Percentiles rank a stretch among this genome's conserved stretches.
Evolutionary conservation across 2,113 vertebrate species (phyloP).

Genomic region (Rhinolophus sinicus): DNA sequence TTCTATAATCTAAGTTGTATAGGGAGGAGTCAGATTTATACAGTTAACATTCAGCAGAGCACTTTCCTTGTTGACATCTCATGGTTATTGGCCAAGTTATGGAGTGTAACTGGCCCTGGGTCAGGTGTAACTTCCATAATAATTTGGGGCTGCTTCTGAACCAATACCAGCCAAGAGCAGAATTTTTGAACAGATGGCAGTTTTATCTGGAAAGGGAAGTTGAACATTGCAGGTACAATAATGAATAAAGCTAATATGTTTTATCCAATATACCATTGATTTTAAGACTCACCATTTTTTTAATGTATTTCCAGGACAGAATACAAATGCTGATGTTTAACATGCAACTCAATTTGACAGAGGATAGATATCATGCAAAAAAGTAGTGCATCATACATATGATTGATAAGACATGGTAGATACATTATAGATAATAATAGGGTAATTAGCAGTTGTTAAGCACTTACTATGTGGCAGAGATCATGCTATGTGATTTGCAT

Average conservation of each 20-base stretch:
- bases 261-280: neutral
- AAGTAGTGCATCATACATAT: neutral
- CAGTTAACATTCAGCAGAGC: neutral
- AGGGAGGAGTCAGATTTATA: neutral
- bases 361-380: neutral
- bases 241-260: neutral
- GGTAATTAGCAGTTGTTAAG: neutral
- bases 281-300: neutral
- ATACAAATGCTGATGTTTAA: conserved; percentile 21
- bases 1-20: neutral
- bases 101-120: neutral
- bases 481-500: neutral
- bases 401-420: neutral
- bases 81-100: neutral
- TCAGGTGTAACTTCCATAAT: neutral
- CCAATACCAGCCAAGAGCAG: neutral
- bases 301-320: neutral
- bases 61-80: neutral
- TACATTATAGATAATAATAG: neutral
- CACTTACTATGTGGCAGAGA: neutral
- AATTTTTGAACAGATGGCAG: neutral
- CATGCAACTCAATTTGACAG: neutral
- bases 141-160: neutral
- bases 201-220: neutral
- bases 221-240: neutral